Conservation (phyloP, 1,140 invertebrate species). For the Goniozus legneri region DNA sequence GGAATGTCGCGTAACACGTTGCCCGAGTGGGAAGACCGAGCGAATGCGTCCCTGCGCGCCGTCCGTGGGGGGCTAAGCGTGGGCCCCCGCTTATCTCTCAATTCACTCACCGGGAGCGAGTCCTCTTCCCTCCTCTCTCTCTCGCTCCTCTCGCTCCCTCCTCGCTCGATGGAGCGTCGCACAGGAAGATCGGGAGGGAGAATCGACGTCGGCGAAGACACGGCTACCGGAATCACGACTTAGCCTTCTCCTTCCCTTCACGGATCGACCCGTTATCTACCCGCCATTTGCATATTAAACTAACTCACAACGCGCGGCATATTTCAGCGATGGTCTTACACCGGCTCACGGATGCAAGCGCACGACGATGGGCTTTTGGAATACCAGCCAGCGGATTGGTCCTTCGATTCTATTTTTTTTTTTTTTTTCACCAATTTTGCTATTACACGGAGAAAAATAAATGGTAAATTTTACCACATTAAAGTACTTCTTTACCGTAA, state of each 20-base stretch:
- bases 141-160: conserved; percentile 8
- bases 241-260: conserved; percentile 48
- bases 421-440: no score
- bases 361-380: no score
- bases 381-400: no score
- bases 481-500: no score
- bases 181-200: conserved; percentile 1
- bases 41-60: conserved; percentile 30
- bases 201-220: conserved; percentile 32
- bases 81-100: conserved; percentile 49
- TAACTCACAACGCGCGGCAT: conserved; percentile 52
- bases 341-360: conserved; percentile 9
- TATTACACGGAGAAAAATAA: no score
- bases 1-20: no score
- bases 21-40: conserved; percentile 8
- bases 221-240: conserved; percentile 54
- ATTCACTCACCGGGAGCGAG: conserved; percentile 35
- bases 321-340: conserved; percentile 36
- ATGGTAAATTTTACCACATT: no score
- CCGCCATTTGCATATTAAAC: conserved; percentile 53
- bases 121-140: conserved; percentile 11
- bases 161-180: conserved; percentile 1
- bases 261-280: conserved; percentile 50
- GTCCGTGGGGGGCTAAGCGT: conserved; percentile 31
- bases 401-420: no score